Conservation (phyloP, 2,797 vertebrate genomes). For the Pampus argenteus region DNA sequence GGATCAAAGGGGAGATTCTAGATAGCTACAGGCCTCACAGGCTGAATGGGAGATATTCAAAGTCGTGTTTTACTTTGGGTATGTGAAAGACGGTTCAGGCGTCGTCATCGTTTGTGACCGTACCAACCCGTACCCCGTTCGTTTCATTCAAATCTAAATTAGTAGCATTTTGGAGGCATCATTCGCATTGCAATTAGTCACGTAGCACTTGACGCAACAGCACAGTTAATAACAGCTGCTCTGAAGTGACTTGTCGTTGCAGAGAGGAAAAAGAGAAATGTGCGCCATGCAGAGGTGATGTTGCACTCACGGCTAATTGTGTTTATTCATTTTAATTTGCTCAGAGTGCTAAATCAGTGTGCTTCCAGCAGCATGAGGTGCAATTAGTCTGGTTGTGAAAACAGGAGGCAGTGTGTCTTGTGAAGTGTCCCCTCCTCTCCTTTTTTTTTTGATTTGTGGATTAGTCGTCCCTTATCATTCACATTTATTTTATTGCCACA, state of each 20-base stretch:
- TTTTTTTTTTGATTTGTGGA: constrained; percentile 57
- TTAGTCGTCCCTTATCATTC: constrained; percentile 38
- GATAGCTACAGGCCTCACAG: constrained; percentile 43
- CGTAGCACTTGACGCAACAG: constrained; percentile 72
- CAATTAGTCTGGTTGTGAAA: constrained; percentile 79
- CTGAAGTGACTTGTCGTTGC: constrained; percentile 69
- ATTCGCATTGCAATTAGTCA: constrained; percentile 80
- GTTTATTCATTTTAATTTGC: constrained; percentile 88
- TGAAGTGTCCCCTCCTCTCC: constrained; percentile 63
- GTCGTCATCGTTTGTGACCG: constrained; percentile 2
- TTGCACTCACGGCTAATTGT: constrained; percentile 82
- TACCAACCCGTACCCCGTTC: constrained; percentile 41
- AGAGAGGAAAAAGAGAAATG: constrained; percentile 58
- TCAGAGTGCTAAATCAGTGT: constrained; percentile 84
- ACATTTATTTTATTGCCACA: constrained; percentile 33
- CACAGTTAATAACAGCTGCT: constrained; percentile 76
- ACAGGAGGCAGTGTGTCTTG: constrained; percentile 69
- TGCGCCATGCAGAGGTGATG: constrained; percentile 59
- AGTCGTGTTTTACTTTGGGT: constrained; percentile 25
- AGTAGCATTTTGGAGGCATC: constrained; percentile 70
- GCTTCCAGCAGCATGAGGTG: constrained; percentile 76
- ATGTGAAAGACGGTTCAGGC: constrained; percentile 24
- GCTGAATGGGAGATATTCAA: constrained; percentile 37
- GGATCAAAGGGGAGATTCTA: constrained; percentile 59
- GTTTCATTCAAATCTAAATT: constrained; percentile 74